Percentiles rank a stretch among this genome's conserved stretches.
These are phyloP conservation scores for Eupeodes luniger DNA, from an alignment of 2,888 invertebrate genomes.

Conservation along the genomic window DNA sequence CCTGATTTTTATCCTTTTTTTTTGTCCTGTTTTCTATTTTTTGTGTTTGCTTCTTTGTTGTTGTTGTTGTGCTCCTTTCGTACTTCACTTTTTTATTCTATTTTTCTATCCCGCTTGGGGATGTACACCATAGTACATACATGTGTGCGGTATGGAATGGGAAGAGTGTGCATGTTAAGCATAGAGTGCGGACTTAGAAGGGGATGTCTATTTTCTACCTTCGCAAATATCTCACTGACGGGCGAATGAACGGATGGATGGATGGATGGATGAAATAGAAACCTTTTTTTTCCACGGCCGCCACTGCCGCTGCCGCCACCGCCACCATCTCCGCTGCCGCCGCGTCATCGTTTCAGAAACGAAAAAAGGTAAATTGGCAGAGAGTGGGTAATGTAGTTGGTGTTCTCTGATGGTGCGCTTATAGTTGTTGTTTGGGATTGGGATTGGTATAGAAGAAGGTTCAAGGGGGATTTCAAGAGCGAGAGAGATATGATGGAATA, in stretches of 20 bases:
- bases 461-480: constrained; percentile 33
- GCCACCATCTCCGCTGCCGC: constrained; percentile 46
- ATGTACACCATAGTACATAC: constrained; percentile 18
- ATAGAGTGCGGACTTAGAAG: constrained; percentile 38
- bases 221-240: constrained; percentile 74
- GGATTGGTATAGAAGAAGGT: neutral
- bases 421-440: constrained; percentile 40
- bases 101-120: constrained; percentile 42
- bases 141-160: constrained; percentile 2
- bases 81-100: constrained; percentile 33
- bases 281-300: constrained; percentile 71
- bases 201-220: constrained; percentile 72
- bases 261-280: constrained; percentile 73
- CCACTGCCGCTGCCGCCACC: constrained; percentile 34
- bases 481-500: constrained; percentile 68
- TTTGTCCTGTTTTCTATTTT: neutral
- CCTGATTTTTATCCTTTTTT: constrained; percentile 57
- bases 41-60: constrained; percentile 24
- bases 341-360: constrained; percentile 41
- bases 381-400: neutral
- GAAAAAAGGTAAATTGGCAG: constrained; percentile 16
- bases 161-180: constrained; percentile 32
- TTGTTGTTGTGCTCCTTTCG: constrained; percentile 27
- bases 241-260: constrained; percentile 72
- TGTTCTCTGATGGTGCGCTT: constrained; percentile 38